Evolutionary conservation across 35 echinoderm and acorn worm species (phyloP).

Genomic region (Strongylocentrotus purpuratus): DNA sequence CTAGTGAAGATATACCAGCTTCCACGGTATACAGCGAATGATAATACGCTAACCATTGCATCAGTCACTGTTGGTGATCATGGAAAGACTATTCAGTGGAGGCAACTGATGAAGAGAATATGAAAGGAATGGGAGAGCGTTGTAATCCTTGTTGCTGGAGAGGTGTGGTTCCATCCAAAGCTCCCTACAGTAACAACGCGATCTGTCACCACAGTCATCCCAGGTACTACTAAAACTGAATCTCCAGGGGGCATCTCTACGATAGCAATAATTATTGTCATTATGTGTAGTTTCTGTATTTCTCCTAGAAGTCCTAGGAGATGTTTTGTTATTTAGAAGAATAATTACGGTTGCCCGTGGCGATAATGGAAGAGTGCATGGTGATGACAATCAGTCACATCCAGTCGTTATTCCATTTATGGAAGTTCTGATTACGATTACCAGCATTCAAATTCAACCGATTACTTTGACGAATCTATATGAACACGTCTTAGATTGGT

Average conservation of each 20-base stretch:
- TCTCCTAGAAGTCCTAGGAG: background rate
- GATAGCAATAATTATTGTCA: background rate
- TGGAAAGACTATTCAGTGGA: conserved; percentile 5
- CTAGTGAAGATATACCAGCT: background rate
- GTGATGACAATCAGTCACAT: too few relatives aligned
- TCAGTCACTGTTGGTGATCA: background rate
- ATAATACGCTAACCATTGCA: background rate
- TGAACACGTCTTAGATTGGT: too few relatives aligned
- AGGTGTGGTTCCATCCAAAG: conserved; percentile 21
- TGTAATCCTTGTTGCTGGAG: background rate
- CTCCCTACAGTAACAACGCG: background rate
- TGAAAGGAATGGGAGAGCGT: background rate
- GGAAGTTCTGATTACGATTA: too few relatives aligned
- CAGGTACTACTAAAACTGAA: background rate
- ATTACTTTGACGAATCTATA: too few relatives aligned
- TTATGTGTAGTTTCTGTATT: background rate
- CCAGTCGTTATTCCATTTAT: too few relatives aligned
- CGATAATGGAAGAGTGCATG: too few relatives aligned
- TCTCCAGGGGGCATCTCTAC: background rate
- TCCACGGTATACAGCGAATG: background rate
- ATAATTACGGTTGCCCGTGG: too few relatives aligned
- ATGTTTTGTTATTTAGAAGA: background rate
- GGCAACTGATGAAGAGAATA: conserved; percentile 3
- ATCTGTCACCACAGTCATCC: background rate
- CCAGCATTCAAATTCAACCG: too few relatives aligned